Evolutionary conservation across 2,888 invertebrate species (phyloP).

Genomic region (Myathropa florea): DNA sequence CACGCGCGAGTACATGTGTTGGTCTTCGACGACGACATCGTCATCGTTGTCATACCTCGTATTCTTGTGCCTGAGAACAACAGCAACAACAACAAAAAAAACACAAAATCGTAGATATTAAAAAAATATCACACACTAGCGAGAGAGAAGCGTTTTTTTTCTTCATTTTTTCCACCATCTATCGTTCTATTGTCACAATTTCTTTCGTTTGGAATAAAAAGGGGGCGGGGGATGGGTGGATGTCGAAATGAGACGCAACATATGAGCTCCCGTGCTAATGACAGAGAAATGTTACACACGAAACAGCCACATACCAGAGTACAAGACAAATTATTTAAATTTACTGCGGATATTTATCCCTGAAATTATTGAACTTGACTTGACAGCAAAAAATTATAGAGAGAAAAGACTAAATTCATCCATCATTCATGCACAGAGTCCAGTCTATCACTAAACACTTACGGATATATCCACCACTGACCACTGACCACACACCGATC

Average conservation of each 20-base stretch:
- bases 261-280: constrained; percentile 27
- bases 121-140: constrained; percentile 65
- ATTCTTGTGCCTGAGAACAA: constrained; percentile 25
- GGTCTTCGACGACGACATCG: constrained; percentile 44
- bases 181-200: constrained; percentile 66
- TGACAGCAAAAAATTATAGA: neutral
- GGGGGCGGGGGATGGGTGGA: constrained; percentile 27
- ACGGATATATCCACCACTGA: neutral
- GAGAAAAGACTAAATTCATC: neutral
- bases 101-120: constrained; percentile 39
- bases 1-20: constrained; percentile 66
- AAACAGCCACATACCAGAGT: neutral
- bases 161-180: constrained; percentile 57
- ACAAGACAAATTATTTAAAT: neutral
- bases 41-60: neutral
- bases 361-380: neutral
- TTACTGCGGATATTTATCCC: neutral
- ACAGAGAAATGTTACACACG: constrained; percentile 32
- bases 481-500: constrained; percentile 5
- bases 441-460: neutral
- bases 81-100: constrained; percentile 7
- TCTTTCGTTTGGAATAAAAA: constrained; percentile 22
- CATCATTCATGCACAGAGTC: neutral
- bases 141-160: constrained; percentile 35
- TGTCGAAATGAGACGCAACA: constrained; percentile 58